Percentiles rank a stretch among this genome's conserved stretches.
Evolutionary conservation across 2,113 vertebrate genomes (phyloP).

Genomic region (Murina feae): DNA sequence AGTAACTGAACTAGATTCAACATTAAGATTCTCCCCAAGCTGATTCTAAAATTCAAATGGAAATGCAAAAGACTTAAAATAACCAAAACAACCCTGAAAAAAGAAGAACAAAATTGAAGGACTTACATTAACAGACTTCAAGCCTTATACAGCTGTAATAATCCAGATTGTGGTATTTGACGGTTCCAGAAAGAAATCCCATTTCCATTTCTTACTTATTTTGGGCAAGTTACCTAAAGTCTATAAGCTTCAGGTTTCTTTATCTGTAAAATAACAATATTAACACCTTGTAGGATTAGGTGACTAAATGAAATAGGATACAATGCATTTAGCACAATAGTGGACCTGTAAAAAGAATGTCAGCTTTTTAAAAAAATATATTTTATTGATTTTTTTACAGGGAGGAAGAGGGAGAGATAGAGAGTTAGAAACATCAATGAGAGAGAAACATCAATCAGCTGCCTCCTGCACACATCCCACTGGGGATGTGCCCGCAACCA

Average conservation of each 20-base stretch:
- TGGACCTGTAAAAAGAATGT: background rate
- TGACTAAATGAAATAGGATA: background rate
- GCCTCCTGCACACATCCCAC: no score
- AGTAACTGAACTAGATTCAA: background rate
- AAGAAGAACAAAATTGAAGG: background rate
- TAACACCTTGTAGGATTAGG: background rate
- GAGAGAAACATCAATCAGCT: no score
- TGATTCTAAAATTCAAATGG: background rate
- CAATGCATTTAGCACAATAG: background rate
- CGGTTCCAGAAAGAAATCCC: background rate
- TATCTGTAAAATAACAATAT: constrained; percentile 23
- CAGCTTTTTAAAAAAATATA: no score
- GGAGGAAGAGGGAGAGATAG: no score
- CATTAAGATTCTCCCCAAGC: background rate
- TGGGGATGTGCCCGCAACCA: no score
- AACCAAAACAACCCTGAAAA: background rate
- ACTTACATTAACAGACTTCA: background rate
- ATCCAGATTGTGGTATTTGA: background rate
- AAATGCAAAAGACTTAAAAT: background rate
- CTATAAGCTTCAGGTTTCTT: background rate
- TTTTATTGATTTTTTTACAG: no score
- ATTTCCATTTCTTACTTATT: background rate
- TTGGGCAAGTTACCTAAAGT: background rate
- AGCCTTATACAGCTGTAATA: background rate
- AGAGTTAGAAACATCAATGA: no score